phyloP scores from a whole-genome alignment of 2,113 vertebrate genomes.

The Kryptolebias marmoratus region DNA sequence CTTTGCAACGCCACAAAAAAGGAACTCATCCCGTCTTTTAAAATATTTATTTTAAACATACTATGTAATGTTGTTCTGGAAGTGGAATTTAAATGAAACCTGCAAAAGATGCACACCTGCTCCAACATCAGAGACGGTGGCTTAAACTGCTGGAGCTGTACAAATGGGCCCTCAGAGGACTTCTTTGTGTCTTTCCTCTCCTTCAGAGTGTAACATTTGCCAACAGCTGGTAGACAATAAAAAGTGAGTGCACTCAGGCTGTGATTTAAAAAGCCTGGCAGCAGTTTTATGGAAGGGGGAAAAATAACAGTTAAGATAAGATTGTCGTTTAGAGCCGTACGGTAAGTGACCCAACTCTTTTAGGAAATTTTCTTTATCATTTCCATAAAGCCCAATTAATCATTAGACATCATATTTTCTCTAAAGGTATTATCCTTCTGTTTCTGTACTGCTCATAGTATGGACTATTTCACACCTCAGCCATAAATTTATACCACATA shows the following conservation, averaged over 20 bases:
- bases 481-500: background rate
- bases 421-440: background rate
- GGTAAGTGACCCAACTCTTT: constrained; percentile 45
- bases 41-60: constrained; percentile 3
- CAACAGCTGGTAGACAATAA: constrained; percentile 76
- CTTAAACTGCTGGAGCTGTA: constrained; percentile 66
- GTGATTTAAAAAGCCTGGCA: constrained; percentile 56
- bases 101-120: constrained; percentile 63
- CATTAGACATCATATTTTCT: background rate
- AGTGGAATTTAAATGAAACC: constrained; percentile 59
- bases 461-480: background rate
- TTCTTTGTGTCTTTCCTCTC: constrained; percentile 57
- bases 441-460: background rate
- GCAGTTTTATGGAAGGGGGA: constrained; percentile 47
- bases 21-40: background rate
- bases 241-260: constrained; percentile 52
- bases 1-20: constrained; percentile 10
- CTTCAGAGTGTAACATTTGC: constrained; percentile 67
- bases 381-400: constrained; percentile 12
- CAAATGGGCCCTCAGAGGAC: constrained; percentile 72
- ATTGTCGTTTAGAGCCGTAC: constrained; percentile 25
- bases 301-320: constrained; percentile 31
- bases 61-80: constrained; percentile 8
- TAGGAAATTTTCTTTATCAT: constrained; percentile 10
- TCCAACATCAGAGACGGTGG: constrained; percentile 34